phyloP scores from a whole-genome alignment of 2,113 vertebrate genomes.

The Macrotis lagotis region DNA sequence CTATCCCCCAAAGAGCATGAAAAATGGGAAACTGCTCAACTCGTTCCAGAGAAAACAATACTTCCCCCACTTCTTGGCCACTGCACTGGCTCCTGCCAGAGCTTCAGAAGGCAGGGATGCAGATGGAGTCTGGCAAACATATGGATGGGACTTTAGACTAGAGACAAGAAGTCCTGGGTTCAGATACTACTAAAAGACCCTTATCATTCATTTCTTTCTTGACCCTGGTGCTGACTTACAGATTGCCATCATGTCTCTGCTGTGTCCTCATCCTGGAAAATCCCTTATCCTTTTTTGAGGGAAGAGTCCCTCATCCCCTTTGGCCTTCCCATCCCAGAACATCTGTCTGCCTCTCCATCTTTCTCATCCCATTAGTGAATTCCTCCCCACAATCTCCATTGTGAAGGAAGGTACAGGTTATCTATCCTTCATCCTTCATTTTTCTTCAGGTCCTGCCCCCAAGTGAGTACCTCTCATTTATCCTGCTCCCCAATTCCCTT shows the following conservation, averaged over 20 bases:
- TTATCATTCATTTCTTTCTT: not conserved
- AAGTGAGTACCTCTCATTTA: not conserved
- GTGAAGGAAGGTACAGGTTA: not conserved
- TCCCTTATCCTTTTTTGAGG: not conserved
- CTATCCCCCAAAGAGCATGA: slow-evolving; percentile 70
- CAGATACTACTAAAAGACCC: not conserved
- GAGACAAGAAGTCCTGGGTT: not conserved
- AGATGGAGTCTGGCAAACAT: not conserved
- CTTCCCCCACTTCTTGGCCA: slow-evolving; percentile 22
- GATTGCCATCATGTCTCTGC: not conserved
- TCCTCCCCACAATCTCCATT: not conserved
- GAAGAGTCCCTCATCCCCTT: not conserved
- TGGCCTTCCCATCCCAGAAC: not conserved
- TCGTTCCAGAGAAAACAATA: not conserved
- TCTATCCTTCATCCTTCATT: not conserved
- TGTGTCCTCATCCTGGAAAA: not conserved
- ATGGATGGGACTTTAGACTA: not conserved
- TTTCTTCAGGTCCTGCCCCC: not conserved
- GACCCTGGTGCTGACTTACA: not conserved
- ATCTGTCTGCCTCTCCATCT: not conserved
- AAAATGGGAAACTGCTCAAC: slow-evolving; percentile 11
- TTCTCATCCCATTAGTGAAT: not conserved
- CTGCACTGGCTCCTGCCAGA: not conserved
- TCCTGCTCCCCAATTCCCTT: not conserved
- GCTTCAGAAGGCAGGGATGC: not conserved